phyloP scores from a whole-genome alignment of 1,140 invertebrate genomes.

The Drosophila kohkoa region DNA sequence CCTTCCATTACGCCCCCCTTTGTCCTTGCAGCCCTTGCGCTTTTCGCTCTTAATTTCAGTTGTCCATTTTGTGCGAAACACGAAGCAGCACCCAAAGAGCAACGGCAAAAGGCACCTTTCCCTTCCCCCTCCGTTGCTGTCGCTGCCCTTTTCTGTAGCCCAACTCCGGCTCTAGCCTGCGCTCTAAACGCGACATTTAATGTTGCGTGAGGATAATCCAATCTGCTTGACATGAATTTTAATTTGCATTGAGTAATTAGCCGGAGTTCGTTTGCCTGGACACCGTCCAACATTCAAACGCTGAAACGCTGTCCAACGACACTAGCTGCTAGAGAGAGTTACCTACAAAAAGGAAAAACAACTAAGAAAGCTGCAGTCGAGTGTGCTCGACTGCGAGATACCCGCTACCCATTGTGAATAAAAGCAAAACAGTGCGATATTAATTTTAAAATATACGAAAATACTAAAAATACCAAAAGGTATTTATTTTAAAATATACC shows the following conservation, averaged over 20 bases:
- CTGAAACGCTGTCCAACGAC: background rate
- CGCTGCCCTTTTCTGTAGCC: conserved; percentile 39
- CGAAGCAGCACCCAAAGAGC: conserved; percentile 24
- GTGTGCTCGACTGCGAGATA: too few species aligned
- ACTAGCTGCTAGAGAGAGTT: background rate
- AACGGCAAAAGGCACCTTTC: conserved; percentile 48
- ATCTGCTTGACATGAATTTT: conserved; percentile 83
- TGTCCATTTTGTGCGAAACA: conserved; percentile 46
- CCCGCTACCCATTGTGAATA: too few species aligned
- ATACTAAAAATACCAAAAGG: too few species aligned
- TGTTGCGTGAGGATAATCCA: conserved; percentile 83
- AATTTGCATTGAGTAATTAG: conserved; percentile 83
- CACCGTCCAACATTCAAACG: conserved; percentile 28
- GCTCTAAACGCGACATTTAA: conserved; percentile 79
- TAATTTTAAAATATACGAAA: too few species aligned
- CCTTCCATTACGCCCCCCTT: conserved; percentile 12
- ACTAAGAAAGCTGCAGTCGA: too few species aligned
- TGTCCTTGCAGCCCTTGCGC: conserved; percentile 2
- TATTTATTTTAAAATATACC: too few species aligned
- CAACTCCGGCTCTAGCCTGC: conserved; percentile 13
- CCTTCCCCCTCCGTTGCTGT: background rate
- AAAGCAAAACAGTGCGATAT: too few species aligned
- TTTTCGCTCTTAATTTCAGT: conserved; percentile 35
- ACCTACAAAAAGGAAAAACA: conserved; percentile 5
- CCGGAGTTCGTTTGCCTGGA: conserved; percentile 76